Conservation (phyloP, 2,113 vertebrate genomes). For the Pungitius pungitius region DNA sequence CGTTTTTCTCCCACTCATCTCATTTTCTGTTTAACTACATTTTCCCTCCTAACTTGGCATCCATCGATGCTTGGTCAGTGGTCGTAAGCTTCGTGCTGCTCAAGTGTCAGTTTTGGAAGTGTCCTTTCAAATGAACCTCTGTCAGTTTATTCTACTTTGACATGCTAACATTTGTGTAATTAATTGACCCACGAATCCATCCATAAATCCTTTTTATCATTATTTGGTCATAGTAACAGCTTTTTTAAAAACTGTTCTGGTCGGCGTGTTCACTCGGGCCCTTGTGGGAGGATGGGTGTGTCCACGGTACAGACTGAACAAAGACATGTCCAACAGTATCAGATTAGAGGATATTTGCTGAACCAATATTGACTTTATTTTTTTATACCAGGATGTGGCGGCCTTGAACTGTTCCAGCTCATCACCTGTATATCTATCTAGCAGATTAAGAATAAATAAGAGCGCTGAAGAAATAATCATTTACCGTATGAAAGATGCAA, state of each 20-base stretch:
- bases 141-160: not conserved
- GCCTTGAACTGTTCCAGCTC: slow-evolving; percentile 24
- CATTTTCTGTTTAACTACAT: not conserved
- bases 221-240: slow-evolving; percentile 8
- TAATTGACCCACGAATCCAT: not conserved
- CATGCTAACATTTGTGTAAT: not conserved
- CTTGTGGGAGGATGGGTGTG: slow-evolving; percentile 2
- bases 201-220: not conserved
- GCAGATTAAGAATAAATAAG: slow-evolving; percentile 10
- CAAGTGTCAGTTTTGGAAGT: not conserved
- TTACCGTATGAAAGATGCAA: not conserved
- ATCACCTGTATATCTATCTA: slow-evolving; percentile 34
- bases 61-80: not conserved
- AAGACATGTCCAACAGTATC: slow-evolving; percentile 32
- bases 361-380: slow-evolving; percentile 68
- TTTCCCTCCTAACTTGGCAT: not conserved
- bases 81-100: not conserved
- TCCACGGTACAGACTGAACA: slow-evolving; percentile 24
- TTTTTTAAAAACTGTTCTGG: slow-evolving; percentile 13
- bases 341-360: slow-evolving; percentile 56
- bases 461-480: not conserved
- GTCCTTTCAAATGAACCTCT: not conserved
- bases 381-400: slow-evolving; percentile 48
- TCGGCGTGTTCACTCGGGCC: not conserved
- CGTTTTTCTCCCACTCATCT: not conserved